Evolutionary conservation across 2,888 invertebrate genomes (phyloP).

Genomic region (Andrena praecox): DNA sequence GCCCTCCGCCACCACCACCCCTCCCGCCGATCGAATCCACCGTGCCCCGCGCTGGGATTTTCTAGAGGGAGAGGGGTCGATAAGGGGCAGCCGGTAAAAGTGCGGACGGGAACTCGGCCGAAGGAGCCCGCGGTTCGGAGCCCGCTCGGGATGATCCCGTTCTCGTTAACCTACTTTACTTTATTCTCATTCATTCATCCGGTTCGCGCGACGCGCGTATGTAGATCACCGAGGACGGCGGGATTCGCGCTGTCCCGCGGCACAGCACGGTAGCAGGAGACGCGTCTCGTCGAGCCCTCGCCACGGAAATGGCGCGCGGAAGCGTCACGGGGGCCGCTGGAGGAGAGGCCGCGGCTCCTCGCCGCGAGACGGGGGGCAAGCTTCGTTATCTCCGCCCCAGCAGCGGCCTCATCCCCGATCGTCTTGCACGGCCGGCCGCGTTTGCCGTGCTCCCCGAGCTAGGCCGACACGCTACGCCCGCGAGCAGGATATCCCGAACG

Average conservation of each 20-base stretch:
- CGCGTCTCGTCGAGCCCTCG: conserved; percentile 35
- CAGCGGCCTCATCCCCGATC: conserved; percentile 19
- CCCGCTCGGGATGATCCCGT: conserved; percentile 38
- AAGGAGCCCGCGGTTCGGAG: conserved; percentile 37
- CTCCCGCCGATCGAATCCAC: too few species aligned
- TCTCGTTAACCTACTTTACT: conserved; percentile 67
- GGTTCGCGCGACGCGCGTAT: conserved; percentile 34
- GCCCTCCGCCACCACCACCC: too few species aligned
- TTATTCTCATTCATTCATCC: conserved; percentile 60
- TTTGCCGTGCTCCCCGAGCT: conserved; percentile 2
- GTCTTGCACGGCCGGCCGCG: neutral
- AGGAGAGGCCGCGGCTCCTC: neutral
- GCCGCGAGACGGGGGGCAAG: conserved; percentile 16
- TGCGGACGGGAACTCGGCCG: conserved; percentile 5
- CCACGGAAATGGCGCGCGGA: conserved; percentile 54
- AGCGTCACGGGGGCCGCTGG: neutral
- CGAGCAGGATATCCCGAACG: conserved; percentile 24
- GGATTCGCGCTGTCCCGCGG: conserved; percentile 24
- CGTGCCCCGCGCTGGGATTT: neutral
- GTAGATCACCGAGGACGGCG: neutral
- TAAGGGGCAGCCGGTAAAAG: neutral
- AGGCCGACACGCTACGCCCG: neutral
- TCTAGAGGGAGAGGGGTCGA: neutral
- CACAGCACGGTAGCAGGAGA: conserved; percentile 10
- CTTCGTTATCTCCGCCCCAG: conserved; percentile 32